phyloP scores from a whole-genome alignment of 2,888 invertebrate species.

The Thymelicus acteon region DNA sequence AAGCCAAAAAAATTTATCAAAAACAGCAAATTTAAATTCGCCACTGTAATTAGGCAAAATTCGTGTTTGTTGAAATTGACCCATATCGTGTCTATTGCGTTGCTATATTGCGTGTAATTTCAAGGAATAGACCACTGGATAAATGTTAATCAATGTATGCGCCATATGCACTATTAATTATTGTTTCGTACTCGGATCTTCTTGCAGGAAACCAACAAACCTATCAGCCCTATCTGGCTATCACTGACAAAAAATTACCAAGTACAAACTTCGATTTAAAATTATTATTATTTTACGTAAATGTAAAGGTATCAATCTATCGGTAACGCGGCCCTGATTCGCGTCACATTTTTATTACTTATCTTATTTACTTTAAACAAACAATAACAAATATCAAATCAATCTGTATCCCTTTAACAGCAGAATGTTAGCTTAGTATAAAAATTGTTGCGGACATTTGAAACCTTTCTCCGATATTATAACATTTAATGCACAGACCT shows the following conservation, averaged over 20 bases:
- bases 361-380: too few species aligned
- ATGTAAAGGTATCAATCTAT: too few species aligned
- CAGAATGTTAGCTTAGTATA: background rate
- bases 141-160: too few species aligned
- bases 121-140: too few species aligned
- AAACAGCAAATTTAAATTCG: too few species aligned
- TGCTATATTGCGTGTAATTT: too few species aligned
- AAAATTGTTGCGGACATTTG: background rate
- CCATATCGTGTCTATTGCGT: too few species aligned
- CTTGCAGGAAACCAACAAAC: background rate
- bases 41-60: too few species aligned
- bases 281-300: background rate
- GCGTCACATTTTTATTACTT: background rate
- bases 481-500: slow-evolving; percentile 57
- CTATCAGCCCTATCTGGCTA: background rate
- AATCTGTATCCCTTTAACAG: background rate
- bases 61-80: too few species aligned
- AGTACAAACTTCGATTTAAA: background rate
- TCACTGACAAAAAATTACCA: background rate
- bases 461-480: slow-evolving; percentile 44
- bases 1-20: too few species aligned
- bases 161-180: too few species aligned
- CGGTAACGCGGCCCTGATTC: background rate
- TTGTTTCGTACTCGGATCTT: too few species aligned
- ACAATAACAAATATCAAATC: background rate